Percentiles rank a stretch among this genome's conserved stretches.
Evolutionary conservation across 1,140 invertebrate genomes (phyloP).

Genomic region (Pseudomyrmex flavicornis): DNA sequence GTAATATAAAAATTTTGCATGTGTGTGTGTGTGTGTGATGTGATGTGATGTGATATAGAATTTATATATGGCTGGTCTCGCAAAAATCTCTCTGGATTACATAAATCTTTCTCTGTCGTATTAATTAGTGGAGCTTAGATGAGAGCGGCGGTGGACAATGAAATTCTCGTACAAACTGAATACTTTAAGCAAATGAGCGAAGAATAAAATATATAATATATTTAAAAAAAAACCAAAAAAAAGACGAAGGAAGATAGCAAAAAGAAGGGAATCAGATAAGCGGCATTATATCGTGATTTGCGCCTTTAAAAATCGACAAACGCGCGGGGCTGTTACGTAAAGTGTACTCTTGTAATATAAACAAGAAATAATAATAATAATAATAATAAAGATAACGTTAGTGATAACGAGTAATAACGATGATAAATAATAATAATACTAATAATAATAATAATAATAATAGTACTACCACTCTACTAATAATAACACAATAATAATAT

Average conservation of each 20-base stretch:
- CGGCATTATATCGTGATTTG: constrained; percentile 62
- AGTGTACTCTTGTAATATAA: constrained; percentile 67
- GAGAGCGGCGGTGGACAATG: constrained; percentile 27
- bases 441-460: constrained; percentile 68
- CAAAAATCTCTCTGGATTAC: background rate
- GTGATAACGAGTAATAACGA: constrained; percentile 58
- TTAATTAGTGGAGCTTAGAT: constrained; percentile 17
- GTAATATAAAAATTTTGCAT: background rate
- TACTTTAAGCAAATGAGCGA: constrained; percentile 15
- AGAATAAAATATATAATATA: background rate
- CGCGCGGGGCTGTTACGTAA: constrained; percentile 66
- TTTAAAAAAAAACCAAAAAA: background rate
- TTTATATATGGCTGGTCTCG: background rate
- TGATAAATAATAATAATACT: constrained; percentile 61
- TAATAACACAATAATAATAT: constrained; percentile 67
- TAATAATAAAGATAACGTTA: constrained; percentile 61
- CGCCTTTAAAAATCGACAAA: constrained; percentile 68
- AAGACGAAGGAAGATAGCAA: background rate
- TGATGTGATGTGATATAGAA: background rate
- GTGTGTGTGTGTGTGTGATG: background rate
- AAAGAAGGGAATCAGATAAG: constrained; percentile 23
- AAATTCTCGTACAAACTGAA: constrained; percentile 45
- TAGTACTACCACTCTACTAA: constrained; percentile 52
- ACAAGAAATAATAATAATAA: constrained; percentile 58
- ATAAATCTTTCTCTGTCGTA: background rate